Evolutionary conservation across 2,797 vertebrate genomes (phyloP).

Genomic region (Trichosurus vulpecula): DNA sequence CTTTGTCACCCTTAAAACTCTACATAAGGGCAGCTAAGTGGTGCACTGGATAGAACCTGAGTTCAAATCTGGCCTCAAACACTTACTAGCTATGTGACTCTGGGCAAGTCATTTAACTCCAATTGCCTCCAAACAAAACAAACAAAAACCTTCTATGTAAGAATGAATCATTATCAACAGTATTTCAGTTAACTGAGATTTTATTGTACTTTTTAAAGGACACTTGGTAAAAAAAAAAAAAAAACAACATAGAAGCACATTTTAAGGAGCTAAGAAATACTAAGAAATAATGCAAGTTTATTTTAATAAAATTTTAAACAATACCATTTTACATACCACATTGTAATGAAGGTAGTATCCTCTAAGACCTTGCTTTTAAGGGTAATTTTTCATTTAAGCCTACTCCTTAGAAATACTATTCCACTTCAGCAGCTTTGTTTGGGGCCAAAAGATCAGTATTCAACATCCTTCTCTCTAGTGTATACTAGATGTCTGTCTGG

Average conservation of each 20-base stretch:
- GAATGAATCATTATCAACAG: not conserved
- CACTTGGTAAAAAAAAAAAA: slow-evolving; percentile 45
- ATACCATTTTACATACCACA: not conserved
- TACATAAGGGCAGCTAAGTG: not conserved
- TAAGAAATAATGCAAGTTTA: not conserved
- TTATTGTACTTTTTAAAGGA: slow-evolving; percentile 34
- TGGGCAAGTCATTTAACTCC: not conserved
- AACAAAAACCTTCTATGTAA: too few relatives aligned
- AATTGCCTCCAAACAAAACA: not conserved
- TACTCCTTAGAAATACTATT: not conserved
- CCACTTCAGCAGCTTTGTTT: not conserved
- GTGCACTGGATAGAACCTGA: not conserved
- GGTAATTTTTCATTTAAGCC: slow-evolving; percentile 22
- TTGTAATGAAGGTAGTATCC: not conserved
- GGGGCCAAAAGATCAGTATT: not conserved
- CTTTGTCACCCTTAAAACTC: not conserved
- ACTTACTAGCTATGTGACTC: not conserved
- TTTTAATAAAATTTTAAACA: slow-evolving; percentile 6
- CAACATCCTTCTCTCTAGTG: not conserved
- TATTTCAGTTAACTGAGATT: not conserved
- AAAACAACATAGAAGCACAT: not conserved
- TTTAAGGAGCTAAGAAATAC: slow-evolving; percentile 16
- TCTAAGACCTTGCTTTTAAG: slow-evolving; percentile 12
- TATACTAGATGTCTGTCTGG: not conserved
- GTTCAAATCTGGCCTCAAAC: not conserved